Conservation (phyloP, 2,113 vertebrate species). For the Monarcha castaneiventris region DNA sequence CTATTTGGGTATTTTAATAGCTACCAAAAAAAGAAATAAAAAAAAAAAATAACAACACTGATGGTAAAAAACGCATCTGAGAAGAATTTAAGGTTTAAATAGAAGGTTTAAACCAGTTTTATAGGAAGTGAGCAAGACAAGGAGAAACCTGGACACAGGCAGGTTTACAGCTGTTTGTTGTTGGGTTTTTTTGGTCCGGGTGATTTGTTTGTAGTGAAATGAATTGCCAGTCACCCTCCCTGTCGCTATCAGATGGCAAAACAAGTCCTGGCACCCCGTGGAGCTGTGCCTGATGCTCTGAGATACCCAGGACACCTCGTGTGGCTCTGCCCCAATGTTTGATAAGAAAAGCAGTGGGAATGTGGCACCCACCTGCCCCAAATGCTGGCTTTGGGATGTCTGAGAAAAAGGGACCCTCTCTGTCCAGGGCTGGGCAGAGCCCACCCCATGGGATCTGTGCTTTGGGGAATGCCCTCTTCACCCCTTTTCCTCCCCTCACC, state of each 20-base stretch:
- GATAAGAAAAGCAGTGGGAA: background rate
- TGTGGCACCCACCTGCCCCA: background rate
- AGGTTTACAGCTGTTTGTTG: background rate
- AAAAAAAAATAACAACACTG: background rate
- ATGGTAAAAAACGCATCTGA: background rate
- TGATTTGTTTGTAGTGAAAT: conserved; percentile 24
- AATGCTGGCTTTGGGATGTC: background rate
- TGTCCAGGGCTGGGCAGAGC: background rate
- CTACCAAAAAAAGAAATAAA: background rate
- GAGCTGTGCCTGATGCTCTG: background rate
- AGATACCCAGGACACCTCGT: background rate
- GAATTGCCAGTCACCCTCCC: conserved; percentile 19
- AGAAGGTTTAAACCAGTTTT: background rate
- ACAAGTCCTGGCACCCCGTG: background rate
- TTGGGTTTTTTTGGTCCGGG: background rate
- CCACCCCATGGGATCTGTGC: background rate
- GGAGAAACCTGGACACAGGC: background rate
- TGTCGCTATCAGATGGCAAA: conserved; percentile 1
- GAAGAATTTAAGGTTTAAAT: background rate
- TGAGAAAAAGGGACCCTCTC: background rate
- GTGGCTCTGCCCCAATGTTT: background rate
- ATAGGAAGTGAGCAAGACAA: background rate
- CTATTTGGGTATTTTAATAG: conserved; percentile 23
- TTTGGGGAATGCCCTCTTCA: background rate
- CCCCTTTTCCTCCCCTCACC: background rate